phyloP scores from a whole-genome alignment of 2,888 invertebrate species.

The Amorpha juglandis region DNA sequence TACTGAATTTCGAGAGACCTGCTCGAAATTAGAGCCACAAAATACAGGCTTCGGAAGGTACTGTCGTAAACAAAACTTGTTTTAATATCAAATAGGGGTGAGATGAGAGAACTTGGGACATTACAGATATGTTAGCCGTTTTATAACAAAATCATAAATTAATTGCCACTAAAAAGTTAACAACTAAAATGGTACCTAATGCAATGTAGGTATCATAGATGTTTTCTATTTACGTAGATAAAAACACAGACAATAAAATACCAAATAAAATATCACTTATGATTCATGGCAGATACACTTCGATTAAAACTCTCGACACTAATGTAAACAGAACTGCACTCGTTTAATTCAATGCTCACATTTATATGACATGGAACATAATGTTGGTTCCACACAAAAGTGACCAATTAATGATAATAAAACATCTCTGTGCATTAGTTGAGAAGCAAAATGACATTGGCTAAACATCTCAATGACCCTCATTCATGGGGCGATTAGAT shows the following conservation, averaged over 20 bases:
- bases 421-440: slow-evolving; percentile 19
- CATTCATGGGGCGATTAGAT: slow-evolving; percentile 37
- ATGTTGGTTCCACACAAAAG: slow-evolving; percentile 2
- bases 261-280: neutral
- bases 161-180: neutral
- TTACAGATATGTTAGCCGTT: neutral
- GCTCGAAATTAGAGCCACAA: slow-evolving; percentile 25
- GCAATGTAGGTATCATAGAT: neutral
- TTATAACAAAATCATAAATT: neutral
- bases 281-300: neutral
- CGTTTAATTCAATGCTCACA: neutral
- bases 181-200: too few species aligned
- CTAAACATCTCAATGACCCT: slow-evolving; percentile 32
- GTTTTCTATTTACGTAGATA: neutral
- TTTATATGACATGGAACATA: neutral
- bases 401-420: slow-evolving; percentile 11
- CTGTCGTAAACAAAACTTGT: neutral
- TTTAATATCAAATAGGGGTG: neutral
- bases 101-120: neutral
- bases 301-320: neutral
- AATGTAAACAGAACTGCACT: neutral
- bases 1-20: slow-evolving; percentile 34
- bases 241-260: neutral
- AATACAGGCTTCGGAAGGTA: slow-evolving; percentile 1
- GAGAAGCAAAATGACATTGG: slow-evolving; percentile 25